A percentile compares a stretch with the other conserved stretches of the same genome.
phyloP scores from a whole-genome alignment of 2,113 vertebrate species.

The Ascaphus truei region DNA sequence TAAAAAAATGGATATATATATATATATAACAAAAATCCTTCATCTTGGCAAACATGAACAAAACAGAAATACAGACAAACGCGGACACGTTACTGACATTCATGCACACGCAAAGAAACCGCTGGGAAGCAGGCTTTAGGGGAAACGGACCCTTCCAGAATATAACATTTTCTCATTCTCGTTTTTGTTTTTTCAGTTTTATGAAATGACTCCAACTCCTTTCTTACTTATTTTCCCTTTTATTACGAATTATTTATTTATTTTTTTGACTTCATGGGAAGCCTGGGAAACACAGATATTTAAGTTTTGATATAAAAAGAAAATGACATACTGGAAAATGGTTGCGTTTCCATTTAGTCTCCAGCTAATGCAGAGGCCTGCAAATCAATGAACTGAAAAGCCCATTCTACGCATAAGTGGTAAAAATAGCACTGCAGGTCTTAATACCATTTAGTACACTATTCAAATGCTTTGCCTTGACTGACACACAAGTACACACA shows the following conservation, averaged over 20 bases:
- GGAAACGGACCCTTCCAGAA: neutral
- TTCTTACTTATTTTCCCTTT: neutral
- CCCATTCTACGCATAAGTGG: too few relatives aligned
- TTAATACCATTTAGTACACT: too few relatives aligned
- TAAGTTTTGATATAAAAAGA: too few relatives aligned
- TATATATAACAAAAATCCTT: conserved; percentile 11
- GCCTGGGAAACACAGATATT: neutral
- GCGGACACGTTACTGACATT: neutral
- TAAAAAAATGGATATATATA: conserved; percentile 7
- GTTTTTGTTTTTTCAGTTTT: neutral
- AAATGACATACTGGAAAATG: too few relatives aligned
- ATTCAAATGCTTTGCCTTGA: too few relatives aligned
- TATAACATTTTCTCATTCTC: neutral
- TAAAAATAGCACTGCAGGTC: neutral
- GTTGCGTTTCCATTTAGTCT: too few relatives aligned
- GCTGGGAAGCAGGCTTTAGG: neutral
- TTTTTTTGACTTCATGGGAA: too few relatives aligned
- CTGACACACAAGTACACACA: too few relatives aligned
- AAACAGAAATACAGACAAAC: neutral
- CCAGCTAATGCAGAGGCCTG: too few relatives aligned
- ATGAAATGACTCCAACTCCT: neutral
- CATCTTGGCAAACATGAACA: neutral
- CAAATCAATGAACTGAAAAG: too few relatives aligned
- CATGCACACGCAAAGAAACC: conserved; percentile 9
- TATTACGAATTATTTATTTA: conserved; percentile 4